Percentiles rank a stretch among this genome's conserved stretches.
Evolutionary conservation across 2,113 vertebrate species (phyloP).

Genomic region (Caloenas nicobarica): DNA sequence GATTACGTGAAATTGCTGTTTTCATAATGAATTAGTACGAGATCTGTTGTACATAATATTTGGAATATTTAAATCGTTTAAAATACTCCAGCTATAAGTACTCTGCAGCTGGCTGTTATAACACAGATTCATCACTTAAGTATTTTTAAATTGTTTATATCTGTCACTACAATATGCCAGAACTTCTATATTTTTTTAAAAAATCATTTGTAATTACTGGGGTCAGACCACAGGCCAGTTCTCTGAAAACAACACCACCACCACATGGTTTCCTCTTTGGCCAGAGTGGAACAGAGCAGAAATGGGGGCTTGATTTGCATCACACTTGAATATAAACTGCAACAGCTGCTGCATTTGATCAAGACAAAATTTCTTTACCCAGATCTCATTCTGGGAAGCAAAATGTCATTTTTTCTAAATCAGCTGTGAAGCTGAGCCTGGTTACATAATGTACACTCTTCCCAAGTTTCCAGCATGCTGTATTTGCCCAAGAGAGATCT

Average conservation of each 20-base stretch:
- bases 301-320: slow-evolving; percentile 24
- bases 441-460: slow-evolving; percentile 18
- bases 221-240: background rate
- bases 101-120: slow-evolving; percentile 32
- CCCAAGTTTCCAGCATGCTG: background rate
- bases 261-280: background rate
- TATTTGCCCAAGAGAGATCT: slow-evolving; percentile 18
- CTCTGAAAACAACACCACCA: background rate
- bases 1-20: slow-evolving; percentile 61
- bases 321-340: slow-evolving; percentile 36
- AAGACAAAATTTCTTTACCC: slow-evolving; percentile 36
- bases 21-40: slow-evolving; percentile 59
- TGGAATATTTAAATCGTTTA: slow-evolving; percentile 50
- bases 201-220: background rate
- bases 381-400: slow-evolving; percentile 32
- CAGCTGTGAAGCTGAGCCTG: slow-evolving; percentile 14
- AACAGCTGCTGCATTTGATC: slow-evolving; percentile 43
- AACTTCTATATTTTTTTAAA: background rate
- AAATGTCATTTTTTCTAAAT: slow-evolving; percentile 38
- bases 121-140: slow-evolving; percentile 22
- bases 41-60: slow-evolving; percentile 37
- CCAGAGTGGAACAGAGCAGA: background rate
- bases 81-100: slow-evolving; percentile 36
- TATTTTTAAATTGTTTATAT: slow-evolving; percentile 42
- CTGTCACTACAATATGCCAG: background rate